These are phyloP conservation scores for Drosophila anomalata DNA, from an alignment of 2,888 invertebrate genomes.

Conservation along the genomic window DNA sequence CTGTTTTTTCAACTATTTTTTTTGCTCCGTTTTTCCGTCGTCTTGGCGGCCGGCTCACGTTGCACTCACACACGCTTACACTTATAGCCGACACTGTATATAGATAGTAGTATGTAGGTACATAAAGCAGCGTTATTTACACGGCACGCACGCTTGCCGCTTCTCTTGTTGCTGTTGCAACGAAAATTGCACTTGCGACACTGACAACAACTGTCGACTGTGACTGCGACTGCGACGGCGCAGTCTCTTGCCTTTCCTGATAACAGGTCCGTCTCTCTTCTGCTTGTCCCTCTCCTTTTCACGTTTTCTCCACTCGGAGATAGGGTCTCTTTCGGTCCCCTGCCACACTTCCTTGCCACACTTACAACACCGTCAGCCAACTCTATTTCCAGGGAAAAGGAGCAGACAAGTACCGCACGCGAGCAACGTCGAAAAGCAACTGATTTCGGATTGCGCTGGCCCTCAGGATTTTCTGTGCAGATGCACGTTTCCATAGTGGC, in stretches of 20 bases:
- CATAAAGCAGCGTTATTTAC: slow-evolving; percentile 62
- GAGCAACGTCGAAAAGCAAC: slow-evolving; percentile 81
- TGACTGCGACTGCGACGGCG: slow-evolving; percentile 69
- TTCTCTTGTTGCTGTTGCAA: slow-evolving; percentile 54
- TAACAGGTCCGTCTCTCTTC: slow-evolving; percentile 32
- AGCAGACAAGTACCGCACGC: slow-evolving; percentile 79
- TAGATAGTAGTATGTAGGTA: slow-evolving; percentile 1
- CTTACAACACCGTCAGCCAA: slow-evolving; percentile 9
- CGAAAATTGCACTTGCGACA: slow-evolving; percentile 41
- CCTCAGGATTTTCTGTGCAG: slow-evolving; percentile 45
- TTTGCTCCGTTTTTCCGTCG: slow-evolving; percentile 39
- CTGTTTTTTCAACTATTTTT: slow-evolving; percentile 11
- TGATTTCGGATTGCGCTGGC: slow-evolving; percentile 77
- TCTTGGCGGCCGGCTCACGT: slow-evolving; percentile 57
- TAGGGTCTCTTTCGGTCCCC: slow-evolving; percentile 1
- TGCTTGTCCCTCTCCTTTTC: slow-evolving; percentile 12
- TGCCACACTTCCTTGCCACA: slow-evolving; percentile 12
- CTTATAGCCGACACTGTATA: slow-evolving; percentile 28
- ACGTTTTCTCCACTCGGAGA: slow-evolving; percentile 14
- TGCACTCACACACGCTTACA: slow-evolving; percentile 39
- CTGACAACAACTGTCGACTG: slow-evolving; percentile 41
- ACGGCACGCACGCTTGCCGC: slow-evolving; percentile 67
- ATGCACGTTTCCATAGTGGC: slow-evolving; percentile 54
- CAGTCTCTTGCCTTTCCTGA: slow-evolving; percentile 52
- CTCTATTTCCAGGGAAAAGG: slow-evolving; percentile 30